Evolutionary conservation across 2,113 vertebrate genomes (phyloP).

Genomic region (Myrmophylax atrothorax): DNA sequence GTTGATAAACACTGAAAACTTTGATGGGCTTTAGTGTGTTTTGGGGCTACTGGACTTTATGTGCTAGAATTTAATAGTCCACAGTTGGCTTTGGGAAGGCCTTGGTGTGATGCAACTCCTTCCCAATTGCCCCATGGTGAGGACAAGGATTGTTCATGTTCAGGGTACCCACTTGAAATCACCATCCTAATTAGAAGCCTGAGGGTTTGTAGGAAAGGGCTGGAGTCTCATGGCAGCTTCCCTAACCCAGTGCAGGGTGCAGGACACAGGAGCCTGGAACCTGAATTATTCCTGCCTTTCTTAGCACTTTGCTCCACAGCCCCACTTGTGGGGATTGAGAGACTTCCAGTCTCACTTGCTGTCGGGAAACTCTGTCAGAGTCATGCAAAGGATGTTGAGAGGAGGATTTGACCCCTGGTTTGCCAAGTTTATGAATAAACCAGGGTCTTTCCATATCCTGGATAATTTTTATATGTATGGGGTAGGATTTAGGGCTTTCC

Average conservation of each 20-base stretch:
- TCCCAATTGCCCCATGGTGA: rapidly evolving
- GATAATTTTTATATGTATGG: background rate
- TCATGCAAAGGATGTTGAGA: background rate
- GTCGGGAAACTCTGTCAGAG: background rate
- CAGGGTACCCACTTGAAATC: background rate
- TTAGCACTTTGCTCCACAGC: rapidly evolving
- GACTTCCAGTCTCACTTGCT: background rate
- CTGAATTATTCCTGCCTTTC: background rate
- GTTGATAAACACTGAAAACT: background rate
- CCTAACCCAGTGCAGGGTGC: too few species aligned
- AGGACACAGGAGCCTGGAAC: background rate
- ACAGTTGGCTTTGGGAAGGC: background rate
- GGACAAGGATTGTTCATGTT: background rate
- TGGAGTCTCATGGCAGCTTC: background rate
- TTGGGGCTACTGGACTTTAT: background rate
- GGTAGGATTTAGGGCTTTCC: background rate
- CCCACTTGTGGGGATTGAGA: background rate
- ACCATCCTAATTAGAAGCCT: background rate
- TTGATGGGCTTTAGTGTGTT: background rate
- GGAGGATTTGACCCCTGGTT: background rate
- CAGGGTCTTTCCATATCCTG: background rate
- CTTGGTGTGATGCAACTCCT: background rate
- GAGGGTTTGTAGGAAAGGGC: background rate
- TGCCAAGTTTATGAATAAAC: background rate
- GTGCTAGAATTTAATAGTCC: background rate